phyloP scores from a whole-genome alignment of 1,140 invertebrate species.

The Drosophila pectinifera region DNA sequence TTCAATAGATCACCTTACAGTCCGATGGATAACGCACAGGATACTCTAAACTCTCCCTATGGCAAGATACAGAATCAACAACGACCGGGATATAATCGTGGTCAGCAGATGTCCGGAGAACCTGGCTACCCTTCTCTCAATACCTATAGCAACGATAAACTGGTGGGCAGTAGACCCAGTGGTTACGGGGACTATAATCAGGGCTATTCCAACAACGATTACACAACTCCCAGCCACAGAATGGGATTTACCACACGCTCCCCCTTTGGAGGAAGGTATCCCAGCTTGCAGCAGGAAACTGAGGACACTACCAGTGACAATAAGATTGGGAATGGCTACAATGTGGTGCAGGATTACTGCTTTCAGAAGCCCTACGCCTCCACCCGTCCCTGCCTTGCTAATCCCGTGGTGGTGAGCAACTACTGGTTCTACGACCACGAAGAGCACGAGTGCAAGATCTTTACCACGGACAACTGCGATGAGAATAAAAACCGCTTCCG shows the following conservation, averaged over 20 bases:
- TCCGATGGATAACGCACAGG: constrained; percentile 1
- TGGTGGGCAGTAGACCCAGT: constrained; percentile 25
- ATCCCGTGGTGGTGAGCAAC: constrained; percentile 57
- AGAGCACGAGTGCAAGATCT: constrained; percentile 71
- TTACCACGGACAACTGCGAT: constrained; percentile 79
- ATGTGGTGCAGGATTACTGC: constrained; percentile 71
- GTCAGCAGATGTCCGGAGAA: constrained; percentile 7
- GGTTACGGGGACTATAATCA: constrained; percentile 35
- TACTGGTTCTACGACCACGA: constrained; percentile 81
- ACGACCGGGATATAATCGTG: neutral
- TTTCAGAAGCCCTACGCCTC: constrained; percentile 66
- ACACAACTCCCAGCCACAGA: constrained; percentile 9
- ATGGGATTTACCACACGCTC: constrained; percentile 43
- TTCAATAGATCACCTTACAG: constrained; percentile 17
- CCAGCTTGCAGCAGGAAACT: constrained; percentile 13
- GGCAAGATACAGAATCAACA: constrained; percentile 10
- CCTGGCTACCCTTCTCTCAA: constrained; percentile 21
- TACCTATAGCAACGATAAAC: constrained; percentile 46
- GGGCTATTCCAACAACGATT: constrained; percentile 21
- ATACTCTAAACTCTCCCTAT: constrained; percentile 1
- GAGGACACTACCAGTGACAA: neutral
- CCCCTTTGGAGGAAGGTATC: constrained; percentile 14
- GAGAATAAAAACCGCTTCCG: constrained; percentile 72
- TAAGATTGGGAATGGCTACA: constrained; percentile 38
- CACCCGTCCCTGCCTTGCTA: constrained; percentile 45